Percentiles rank a stretch among this genome's conserved stretches.
phyloP scores from a whole-genome alignment of 2,888 invertebrate species.

The Hyposoter dolosus region DNA sequence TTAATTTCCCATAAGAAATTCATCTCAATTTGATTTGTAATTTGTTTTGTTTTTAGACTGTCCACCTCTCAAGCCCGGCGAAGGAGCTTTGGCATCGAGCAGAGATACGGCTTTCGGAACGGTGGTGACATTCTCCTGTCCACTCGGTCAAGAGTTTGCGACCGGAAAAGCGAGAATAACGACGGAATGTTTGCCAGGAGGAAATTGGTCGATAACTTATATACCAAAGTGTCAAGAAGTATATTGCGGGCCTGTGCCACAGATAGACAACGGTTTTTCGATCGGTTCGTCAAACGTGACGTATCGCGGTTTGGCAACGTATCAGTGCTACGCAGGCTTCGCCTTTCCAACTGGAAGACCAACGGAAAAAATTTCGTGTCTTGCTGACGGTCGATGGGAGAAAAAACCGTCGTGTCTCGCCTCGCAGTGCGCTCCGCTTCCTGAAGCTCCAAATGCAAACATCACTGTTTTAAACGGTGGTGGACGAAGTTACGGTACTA shows the following conservation, averaged over 20 bases:
- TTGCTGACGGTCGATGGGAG: slow-evolving; percentile 96
- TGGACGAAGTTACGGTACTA: slow-evolving; percentile 96
- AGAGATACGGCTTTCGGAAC: slow-evolving; percentile 97
- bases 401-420: slow-evolving; percentile 96
- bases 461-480: slow-evolving; percentile 95
- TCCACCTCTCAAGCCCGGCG: slow-evolving; percentile 93
- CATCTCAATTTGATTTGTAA: neutral
- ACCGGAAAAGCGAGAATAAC: slow-evolving; percentile 94
- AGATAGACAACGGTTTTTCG: slow-evolving; percentile 98
- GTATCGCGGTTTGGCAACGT: slow-evolving; percentile 96
- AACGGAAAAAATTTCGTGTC: slow-evolving; percentile 95
- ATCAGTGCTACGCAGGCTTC: slow-evolving; percentile 98
- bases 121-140: slow-evolving; percentile 95
- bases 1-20: neutral
- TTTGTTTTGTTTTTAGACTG: slow-evolving; percentile 88
- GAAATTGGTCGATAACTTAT: slow-evolving; percentile 96
- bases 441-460: slow-evolving; percentile 95
- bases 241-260: slow-evolving; percentile 98
- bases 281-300: slow-evolving; percentile 98
- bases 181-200: slow-evolving; percentile 94
- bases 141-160: slow-evolving; percentile 96
- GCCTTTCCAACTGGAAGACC: slow-evolving; percentile 95
- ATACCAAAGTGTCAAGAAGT: slow-evolving; percentile 98
- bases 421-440: slow-evolving; percentile 94
- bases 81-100: slow-evolving; percentile 95